Conservation (phyloP, 2,113 vertebrate species). For the Brevimyrus niger region DNA sequence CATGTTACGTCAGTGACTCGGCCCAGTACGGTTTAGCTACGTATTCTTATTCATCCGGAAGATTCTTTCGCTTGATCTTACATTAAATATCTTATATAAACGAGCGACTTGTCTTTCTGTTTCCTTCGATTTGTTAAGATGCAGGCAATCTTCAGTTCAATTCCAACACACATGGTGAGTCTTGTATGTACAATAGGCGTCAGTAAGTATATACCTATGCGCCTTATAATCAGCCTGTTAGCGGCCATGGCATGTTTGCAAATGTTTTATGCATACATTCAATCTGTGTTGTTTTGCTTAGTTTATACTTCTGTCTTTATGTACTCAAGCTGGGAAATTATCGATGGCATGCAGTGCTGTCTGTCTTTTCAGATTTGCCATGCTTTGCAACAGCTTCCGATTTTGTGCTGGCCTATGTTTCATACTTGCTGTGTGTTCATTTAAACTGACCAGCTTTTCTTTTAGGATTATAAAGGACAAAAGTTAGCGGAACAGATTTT, state of each 20-base stretch:
- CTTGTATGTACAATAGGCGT: not conserved
- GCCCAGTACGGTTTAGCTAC: constrained; percentile 24
- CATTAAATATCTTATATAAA: not conserved
- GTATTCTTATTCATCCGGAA: constrained; percentile 40
- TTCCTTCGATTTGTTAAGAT: constrained; percentile 33
- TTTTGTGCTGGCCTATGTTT: not conserved
- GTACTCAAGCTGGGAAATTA: not conserved
- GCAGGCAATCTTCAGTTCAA: constrained; percentile 58
- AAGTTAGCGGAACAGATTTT: constrained; percentile 96
- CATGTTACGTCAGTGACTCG: constrained; percentile 33
- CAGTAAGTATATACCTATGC: not conserved
- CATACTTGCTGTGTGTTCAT: not conserved
- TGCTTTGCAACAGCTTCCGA: not conserved
- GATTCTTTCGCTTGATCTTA: not conserved
- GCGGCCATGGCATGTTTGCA: not conserved
- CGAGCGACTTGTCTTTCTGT: not conserved
- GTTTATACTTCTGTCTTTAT: not conserved
- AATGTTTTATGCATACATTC: not conserved
- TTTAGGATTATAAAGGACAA: constrained; percentile 94
- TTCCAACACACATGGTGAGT: constrained; percentile 68
- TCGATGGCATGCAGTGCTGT: not conserved
- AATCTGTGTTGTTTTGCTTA: not conserved
- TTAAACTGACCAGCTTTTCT: not conserved
- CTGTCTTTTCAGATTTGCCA: not conserved
- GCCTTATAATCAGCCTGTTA: not conserved